Conservation (phyloP, 2,888 invertebrate genomes). For the Drosophila parthenogenetica region DNA sequence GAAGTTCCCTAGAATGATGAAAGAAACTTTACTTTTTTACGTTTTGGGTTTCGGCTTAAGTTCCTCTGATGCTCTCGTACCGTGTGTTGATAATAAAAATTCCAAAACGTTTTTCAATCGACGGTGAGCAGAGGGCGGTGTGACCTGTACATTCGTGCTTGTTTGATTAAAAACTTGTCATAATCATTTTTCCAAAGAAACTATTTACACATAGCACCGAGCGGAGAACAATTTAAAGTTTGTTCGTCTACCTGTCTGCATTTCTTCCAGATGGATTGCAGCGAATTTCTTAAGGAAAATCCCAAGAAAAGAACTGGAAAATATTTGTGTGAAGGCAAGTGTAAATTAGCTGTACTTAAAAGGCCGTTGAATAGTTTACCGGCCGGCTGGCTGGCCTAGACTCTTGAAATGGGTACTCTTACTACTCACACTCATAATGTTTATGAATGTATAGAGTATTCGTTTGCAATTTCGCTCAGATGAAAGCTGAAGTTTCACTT, state of each 20-base stretch:
- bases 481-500: constrained; percentile 52
- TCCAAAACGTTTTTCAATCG: constrained; percentile 77
- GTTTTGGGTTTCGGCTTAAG: constrained; percentile 6
- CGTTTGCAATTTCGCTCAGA: constrained; percentile 17
- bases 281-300: constrained; percentile 59
- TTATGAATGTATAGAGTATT: constrained; percentile 2
- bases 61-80: constrained; percentile 17
- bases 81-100: constrained; percentile 69
- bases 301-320: constrained; percentile 53
- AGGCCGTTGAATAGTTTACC: constrained; percentile 32
- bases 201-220: constrained; percentile 66
- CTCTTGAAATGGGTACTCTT: constrained; percentile 6
- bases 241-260: constrained; percentile 46
- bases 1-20: constrained; percentile 58
- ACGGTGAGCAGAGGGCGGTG: constrained; percentile 4
- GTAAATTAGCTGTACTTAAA: constrained; percentile 67
- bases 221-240: constrained; percentile 33
- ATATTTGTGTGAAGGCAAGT: constrained; percentile 61
- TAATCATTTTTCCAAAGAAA: constrained; percentile 75
- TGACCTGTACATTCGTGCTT: constrained; percentile 36
- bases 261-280: constrained; percentile 26
- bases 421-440: constrained; percentile 3
- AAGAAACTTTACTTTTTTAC: constrained; percentile 35
- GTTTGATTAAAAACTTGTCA: constrained; percentile 76
- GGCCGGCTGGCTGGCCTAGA: constrained; percentile 31